Conservation (phyloP, 2,888 invertebrate species). For the Oscheius sp. region DNA sequence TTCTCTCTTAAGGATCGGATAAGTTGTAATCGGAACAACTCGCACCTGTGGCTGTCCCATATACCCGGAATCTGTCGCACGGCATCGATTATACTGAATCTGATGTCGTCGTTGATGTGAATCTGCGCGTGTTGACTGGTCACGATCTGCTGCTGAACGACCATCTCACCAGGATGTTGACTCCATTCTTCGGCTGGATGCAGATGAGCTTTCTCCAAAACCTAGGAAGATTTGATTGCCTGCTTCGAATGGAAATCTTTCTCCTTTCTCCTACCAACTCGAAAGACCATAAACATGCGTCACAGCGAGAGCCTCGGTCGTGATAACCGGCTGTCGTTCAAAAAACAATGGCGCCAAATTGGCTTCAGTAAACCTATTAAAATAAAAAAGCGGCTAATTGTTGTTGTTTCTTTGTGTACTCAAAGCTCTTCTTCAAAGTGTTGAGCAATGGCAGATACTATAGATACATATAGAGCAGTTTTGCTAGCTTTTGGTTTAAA, state of each 20-base stretch:
- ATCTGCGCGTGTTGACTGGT: constrained; percentile 29
- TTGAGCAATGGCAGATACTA: neutral
- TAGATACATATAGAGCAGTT: too few relatives aligned
- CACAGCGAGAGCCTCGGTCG: neutral
- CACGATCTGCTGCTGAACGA: constrained; percentile 27
- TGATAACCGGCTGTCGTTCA: neutral
- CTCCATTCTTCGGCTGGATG: constrained; percentile 24
- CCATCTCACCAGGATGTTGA: constrained; percentile 12
- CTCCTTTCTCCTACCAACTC: too few relatives aligned
- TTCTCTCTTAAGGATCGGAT: constrained; percentile 39
- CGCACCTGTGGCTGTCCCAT: constrained; percentile 42
- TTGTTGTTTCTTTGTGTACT: too few relatives aligned
- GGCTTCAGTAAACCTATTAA: too few relatives aligned
- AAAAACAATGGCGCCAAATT: neutral
- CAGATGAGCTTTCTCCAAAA: constrained; percentile 18
- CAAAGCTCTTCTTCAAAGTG: neutral
- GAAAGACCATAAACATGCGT: too few relatives aligned
- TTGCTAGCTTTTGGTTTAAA: too few relatives aligned
- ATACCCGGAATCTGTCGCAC: constrained; percentile 42
- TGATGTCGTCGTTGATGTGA: constrained; percentile 43
- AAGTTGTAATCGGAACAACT: neutral
- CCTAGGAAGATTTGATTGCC: constrained; percentile 1
- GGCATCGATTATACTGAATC: constrained; percentile 46
- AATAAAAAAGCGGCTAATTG: too few relatives aligned
- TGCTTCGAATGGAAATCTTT: too few relatives aligned